Evolutionary conservation across 2,797 vertebrate genomes (phyloP).

Genomic region (Bucorvus abyssinicus): DNA sequence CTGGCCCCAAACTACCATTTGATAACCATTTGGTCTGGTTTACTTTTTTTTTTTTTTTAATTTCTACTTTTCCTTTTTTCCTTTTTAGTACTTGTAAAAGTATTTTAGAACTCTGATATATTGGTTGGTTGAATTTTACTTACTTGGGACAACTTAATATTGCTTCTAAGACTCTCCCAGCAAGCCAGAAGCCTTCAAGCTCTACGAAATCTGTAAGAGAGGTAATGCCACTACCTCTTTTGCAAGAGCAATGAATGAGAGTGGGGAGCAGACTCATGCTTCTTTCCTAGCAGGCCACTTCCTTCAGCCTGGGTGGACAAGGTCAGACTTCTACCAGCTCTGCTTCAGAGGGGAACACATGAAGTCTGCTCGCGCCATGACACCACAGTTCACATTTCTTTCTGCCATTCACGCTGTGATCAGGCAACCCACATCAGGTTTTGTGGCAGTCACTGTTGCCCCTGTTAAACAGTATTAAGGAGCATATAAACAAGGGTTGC

Average conservation of each 20-base stretch:
- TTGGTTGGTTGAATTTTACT: neutral
- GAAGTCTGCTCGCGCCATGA: neutral
- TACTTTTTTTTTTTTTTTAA: neutral
- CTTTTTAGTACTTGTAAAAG: neutral
- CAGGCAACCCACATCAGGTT: neutral
- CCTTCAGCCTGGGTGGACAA: neutral
- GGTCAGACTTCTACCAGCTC: neutral
- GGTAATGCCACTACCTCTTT: neutral
- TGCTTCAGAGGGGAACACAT: neutral
- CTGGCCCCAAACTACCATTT: neutral
- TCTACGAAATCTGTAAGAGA: neutral
- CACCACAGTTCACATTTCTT: neutral
- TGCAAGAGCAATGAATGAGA: neutral
- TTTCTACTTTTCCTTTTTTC: neutral
- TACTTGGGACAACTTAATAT: neutral
- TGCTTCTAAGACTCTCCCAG: neutral
- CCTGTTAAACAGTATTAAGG: neutral
- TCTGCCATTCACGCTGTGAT: neutral
- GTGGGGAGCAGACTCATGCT: neutral
- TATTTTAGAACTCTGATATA: neutral
- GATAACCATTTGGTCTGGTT: neutral
- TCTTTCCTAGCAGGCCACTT: neutral
- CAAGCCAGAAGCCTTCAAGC: neutral
- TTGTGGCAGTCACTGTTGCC: neutral
- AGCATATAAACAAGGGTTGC: neutral